Base-by-base conservation (phyloP, 2,113 vertebrate species). In the Geococcyx californianus region DNA sequence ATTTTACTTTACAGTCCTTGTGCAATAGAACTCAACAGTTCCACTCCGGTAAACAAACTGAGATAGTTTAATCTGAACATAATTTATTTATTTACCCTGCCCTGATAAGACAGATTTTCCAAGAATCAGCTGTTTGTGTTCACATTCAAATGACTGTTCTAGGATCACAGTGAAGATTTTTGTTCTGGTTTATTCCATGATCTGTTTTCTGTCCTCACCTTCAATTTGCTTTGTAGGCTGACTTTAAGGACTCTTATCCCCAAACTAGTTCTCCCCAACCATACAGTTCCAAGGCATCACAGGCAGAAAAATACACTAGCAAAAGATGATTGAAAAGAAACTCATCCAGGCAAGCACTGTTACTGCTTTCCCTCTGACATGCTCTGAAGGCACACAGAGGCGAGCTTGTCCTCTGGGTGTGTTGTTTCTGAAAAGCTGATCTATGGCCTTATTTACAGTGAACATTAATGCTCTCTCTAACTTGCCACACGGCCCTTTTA, bases 51-150 rank as follows among this genome's bases (percentile, higher is more conserved):
- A 86, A 91, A 79, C n/a, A 94, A 83, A 70, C 17, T 1, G 85
- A 76, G 16, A 83, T 19, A 76, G 66, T 49, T 88, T 67, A 83
- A 83, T 69, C 70, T 6, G 9, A 90, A 74, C 51, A 64, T 1
- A 1, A 83, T 40, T 49, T 84, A 31, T 4, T 91, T 90, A 82
- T 87, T 87, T 87, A 83, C 44, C 59, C 42, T 89, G 58, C 44
- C 40, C 67, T 29, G 87, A 59, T 77, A 80, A 85, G 44, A 66
- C 11, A 77, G 49, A 49, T 95, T 80, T 80, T 83, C 42, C 59
- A 77, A 55, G 74, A 66, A 77, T 79, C 84, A 69, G 29, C 54
- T 87, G 47, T 60, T 80, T 72, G 11, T 60, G 36, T 47, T 47
- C 72, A 36, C 31, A 59, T 56, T 20, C 1, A 2, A 58, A 29